Evolutionary conservation across 1,140 invertebrate genomes (phyloP).

Genomic region (Homarus americanus): DNA sequence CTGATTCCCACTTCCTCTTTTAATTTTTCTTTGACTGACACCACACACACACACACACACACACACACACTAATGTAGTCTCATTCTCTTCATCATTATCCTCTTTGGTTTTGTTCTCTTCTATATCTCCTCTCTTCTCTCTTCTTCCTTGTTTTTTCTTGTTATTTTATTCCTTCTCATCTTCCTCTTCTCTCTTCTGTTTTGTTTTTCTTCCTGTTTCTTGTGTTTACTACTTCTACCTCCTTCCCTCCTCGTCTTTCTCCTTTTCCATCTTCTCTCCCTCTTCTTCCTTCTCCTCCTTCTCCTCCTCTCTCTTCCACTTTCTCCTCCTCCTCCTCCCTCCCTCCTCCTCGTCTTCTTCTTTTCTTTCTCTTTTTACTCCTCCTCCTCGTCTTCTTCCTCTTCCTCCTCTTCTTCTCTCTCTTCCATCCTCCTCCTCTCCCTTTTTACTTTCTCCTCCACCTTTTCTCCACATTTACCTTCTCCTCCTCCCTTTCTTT

Average conservation of each 20-base stretch:
- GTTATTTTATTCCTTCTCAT: too few relatives aligned
- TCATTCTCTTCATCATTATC: not conserved
- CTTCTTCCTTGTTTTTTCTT: too few relatives aligned
- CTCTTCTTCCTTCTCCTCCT: not conserved
- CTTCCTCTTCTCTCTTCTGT: too few relatives aligned
- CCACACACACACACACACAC: too few relatives aligned
- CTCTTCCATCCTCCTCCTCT: not conserved
- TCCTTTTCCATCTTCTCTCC: too few relatives aligned
- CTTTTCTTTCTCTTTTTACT: not conserved
- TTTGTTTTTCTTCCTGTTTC: too few relatives aligned
- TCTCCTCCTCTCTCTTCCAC: conserved; percentile 12
- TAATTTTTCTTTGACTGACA: not conserved
- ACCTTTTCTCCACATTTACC: not conserved
- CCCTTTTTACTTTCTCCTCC: not conserved
- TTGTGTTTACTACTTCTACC: too few relatives aligned
- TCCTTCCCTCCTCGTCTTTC: not conserved
- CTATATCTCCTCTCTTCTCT: too few relatives aligned
- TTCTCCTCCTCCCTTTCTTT: not conserved
- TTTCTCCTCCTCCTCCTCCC: conserved; percentile 3
- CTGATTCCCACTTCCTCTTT: not conserved
- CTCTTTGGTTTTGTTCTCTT: not conserved
- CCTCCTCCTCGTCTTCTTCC: not conserved
- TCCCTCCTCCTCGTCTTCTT: not conserved
- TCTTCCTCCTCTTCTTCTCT: not conserved
- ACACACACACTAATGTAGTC: too few relatives aligned